These are phyloP conservation scores for Cinara cedri DNA, from an alignment of 2,888 invertebrate species.

Conservation along the genomic window DNA sequence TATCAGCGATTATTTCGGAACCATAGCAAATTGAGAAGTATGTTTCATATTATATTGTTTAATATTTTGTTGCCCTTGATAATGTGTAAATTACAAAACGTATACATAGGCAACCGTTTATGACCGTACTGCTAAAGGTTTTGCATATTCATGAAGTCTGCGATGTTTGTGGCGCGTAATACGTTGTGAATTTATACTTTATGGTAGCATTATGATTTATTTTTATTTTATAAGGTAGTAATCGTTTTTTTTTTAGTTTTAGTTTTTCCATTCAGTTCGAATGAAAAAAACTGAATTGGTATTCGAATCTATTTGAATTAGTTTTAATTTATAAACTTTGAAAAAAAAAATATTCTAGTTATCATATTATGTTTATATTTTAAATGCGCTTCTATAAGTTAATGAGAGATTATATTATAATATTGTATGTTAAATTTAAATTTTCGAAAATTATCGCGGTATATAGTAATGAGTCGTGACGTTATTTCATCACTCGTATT, in stretches of 20 bases:
- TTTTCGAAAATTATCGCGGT: background rate
- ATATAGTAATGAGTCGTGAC: background rate
- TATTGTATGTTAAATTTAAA: background rate
- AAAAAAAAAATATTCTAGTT: background rate
- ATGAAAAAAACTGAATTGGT: too few relatives aligned
- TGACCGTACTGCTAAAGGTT: background rate
- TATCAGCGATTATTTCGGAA: too few relatives aligned
- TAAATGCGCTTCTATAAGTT: too few relatives aligned
- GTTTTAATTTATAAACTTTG: too few relatives aligned
- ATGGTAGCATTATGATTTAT: background rate
- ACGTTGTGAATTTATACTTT: background rate
- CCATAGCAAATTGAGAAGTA: too few relatives aligned
- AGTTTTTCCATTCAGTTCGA: too few relatives aligned
- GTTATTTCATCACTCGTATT: background rate
- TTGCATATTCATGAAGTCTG: constrained; percentile 18
- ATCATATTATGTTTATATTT: background rate
- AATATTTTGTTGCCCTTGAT: too few relatives aligned
- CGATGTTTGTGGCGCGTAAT: background rate
- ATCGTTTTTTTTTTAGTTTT: background rate
- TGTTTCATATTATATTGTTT: too few relatives aligned
- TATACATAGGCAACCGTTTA: background rate
- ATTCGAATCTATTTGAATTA: too few relatives aligned
- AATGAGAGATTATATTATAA: background rate
- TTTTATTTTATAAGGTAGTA: too few relatives aligned
- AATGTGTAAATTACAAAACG: too few relatives aligned